Base-by-base conservation (phyloP, 1,140 invertebrate genomes). In the Drosophila triauraria region DNA sequence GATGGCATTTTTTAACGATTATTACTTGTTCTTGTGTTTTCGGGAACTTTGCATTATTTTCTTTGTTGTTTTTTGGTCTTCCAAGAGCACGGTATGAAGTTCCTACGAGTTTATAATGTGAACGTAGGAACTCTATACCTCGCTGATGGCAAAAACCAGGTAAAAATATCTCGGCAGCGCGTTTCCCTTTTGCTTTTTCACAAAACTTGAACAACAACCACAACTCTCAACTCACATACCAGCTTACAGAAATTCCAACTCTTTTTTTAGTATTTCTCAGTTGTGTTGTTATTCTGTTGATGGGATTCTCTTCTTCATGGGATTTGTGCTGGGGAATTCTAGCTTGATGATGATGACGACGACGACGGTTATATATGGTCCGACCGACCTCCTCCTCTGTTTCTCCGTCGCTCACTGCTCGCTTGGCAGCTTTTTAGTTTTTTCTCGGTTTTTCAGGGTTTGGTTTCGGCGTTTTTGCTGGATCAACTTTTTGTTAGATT, bases 81-180 rank as follows among this genome's bases (percentile, higher is more conserved):
- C 91, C 90, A 93, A 93, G 92, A 93, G 92, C 92, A 93, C 92
- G 92, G 92, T 93, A 93, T 93, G 92, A 93, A 93, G 92, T 93
- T 93, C 92, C 92, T 92, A 93, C 91, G 84, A 88, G 82, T 91
- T 84, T 88, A 82, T 87, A 80, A 90, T 88, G 77, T 80, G 75
- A 85, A 92, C 88, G 92, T 93, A 93, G 92, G 92, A 93, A 93
- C 92, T 93, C 92, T 93, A 93, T 93, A 93, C 92, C 92, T 93
- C 92, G 92, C 92, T 92, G 80, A 92, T 92, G 92, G 92, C 92
- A 92, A 91, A n/a, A 92, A 92, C 91, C 91, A 92, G 91, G 82
- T 88, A 88, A 74, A n/a, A 72, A 61, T 72, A 72, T 90, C 88
- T 75, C 62, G 70, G 38, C 72, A 78, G 64, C 50, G 38, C 35